A percentile compares a stretch with the other conserved stretches of the same genome.
Evolutionary conservation across 2,888 invertebrate species (phyloP).

Genomic region (Amphipoea oculea): DNA sequence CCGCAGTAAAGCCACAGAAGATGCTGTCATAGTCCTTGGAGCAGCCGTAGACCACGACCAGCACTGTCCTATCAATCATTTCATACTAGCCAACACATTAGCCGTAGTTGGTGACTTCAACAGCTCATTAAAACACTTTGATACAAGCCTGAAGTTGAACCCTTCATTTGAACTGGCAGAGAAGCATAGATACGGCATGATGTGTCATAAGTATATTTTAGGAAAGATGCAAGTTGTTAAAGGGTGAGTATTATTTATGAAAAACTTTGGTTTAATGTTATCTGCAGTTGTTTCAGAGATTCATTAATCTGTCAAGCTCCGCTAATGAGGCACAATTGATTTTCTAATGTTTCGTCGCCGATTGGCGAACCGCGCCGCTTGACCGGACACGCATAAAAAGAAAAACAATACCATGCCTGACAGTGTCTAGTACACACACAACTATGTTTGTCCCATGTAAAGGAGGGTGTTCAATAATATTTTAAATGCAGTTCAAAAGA

Average conservation of each 20-base stretch:
- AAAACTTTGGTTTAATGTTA: not conserved
- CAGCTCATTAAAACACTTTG: conserved; percentile 90
- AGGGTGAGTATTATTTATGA: conserved; percentile 89
- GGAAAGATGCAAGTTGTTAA: conserved; percentile 91
- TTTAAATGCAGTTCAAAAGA: not conserved
- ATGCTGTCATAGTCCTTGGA: conserved; percentile 93
- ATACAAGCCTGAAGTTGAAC: conserved; percentile 92
- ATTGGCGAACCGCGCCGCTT: too few species aligned
- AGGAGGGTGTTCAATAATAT: not conserved
- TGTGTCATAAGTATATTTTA: conserved; percentile 92
- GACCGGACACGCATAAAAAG: too few species aligned
- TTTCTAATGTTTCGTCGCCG: too few species aligned
- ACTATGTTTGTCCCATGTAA: not conserved
- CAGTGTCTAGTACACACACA: not conserved
- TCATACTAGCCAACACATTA: conserved; percentile 93
- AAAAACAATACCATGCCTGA: not conserved
- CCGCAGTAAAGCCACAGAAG: conserved; percentile 92
- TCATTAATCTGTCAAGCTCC: too few species aligned
- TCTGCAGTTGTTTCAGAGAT: not conserved
- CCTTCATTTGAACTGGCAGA: conserved; percentile 91
- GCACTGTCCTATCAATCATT: conserved; percentile 90
- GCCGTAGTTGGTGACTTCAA: conserved; percentile 93
- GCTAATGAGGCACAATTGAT: too few species aligned
- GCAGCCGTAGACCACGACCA: conserved; percentile 94
- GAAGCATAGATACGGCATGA: conserved; percentile 91